phyloP scores from a whole-genome alignment of 1,140 invertebrate species.

The Cotesia glomerata region DNA sequence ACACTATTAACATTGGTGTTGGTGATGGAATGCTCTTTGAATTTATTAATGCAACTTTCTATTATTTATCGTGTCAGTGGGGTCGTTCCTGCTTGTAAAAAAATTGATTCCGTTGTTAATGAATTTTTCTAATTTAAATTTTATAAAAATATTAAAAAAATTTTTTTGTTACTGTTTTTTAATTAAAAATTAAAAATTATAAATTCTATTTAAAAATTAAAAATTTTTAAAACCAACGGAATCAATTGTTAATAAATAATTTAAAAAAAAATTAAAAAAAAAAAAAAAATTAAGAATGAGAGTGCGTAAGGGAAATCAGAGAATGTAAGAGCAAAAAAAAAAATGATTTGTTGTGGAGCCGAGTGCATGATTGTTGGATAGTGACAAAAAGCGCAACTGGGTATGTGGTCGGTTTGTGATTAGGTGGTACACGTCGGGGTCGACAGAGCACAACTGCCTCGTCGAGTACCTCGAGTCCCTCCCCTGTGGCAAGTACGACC shows the following conservation, averaged over 20 bases:
- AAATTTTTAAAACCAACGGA: constrained; percentile 6
- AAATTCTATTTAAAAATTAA: no score
- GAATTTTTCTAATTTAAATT: background rate
- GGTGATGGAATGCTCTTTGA: constrained; percentile 54
- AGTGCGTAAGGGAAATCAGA: constrained; percentile 10
- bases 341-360: constrained; percentile 17
- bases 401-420: constrained; percentile 64
- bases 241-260: constrained; percentile 20
- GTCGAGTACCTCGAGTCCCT: constrained; percentile 55
- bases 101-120: constrained; percentile 40
- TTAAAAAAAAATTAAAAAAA: background rate
- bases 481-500: constrained; percentile 46
- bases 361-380: constrained; percentile 58
- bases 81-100: constrained; percentile 27
- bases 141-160: background rate
- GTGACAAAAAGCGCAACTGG: constrained; percentile 61
- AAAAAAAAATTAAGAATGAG: constrained; percentile 16
- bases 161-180: no score
- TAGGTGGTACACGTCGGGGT: constrained; percentile 63
- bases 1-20: constrained; percentile 36
- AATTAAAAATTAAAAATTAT: no score
- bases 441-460: constrained; percentile 57
- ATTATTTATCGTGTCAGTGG: constrained; percentile 22
- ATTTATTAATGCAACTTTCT: constrained; percentile 15
- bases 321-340: constrained; percentile 6